Evolutionary conservation across 2,888 invertebrate species (phyloP).

Genomic region (Hedychridium roseum): DNA sequence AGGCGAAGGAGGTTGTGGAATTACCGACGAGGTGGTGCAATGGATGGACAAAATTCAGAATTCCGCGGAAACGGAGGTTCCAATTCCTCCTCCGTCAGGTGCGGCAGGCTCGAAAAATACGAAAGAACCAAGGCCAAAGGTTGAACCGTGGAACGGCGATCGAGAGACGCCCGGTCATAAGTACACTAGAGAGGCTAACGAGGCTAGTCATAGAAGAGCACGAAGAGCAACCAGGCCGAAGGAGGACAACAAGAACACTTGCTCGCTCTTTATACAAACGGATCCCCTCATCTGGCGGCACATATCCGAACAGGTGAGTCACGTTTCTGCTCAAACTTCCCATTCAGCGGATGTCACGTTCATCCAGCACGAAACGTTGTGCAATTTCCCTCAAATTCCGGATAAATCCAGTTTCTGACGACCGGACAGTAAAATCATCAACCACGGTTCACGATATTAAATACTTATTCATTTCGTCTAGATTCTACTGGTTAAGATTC

Average conservation of each 20-base stretch:
- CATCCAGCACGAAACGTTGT: too few relatives aligned
- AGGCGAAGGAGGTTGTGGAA: conserved; percentile 90
- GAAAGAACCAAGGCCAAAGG: conserved; percentile 49
- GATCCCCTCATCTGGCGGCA: conserved; percentile 98
- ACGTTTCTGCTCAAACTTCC: too few relatives aligned
- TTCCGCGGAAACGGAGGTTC: conserved; percentile 67
- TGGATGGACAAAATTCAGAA: conserved; percentile 94
- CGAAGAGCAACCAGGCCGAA: conserved; percentile 70
- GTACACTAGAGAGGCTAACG: conserved; percentile 81
- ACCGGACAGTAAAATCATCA: too few relatives aligned
- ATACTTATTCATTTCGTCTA: too few relatives aligned
- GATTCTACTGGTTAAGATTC: too few relatives aligned
- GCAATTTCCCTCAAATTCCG: too few relatives aligned
- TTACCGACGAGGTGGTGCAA: conserved; percentile 84
- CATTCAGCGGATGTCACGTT: too few relatives aligned
- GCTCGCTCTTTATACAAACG: conserved; percentile 96
- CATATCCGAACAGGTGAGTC: conserved; percentile 82
- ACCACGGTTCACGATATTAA: too few relatives aligned
- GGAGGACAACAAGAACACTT: conserved; percentile 85
- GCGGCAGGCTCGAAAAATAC: conserved; percentile 67
- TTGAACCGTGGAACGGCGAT: conserved; percentile 44
- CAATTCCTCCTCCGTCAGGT: conserved; percentile 10
- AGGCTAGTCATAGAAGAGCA: conserved; percentile 64
- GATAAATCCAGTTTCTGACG: too few relatives aligned
- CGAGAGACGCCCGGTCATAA: conserved; percentile 72